Conservation (phyloP, 2,888 invertebrate species). For the Fragum whitleyi region DNA sequence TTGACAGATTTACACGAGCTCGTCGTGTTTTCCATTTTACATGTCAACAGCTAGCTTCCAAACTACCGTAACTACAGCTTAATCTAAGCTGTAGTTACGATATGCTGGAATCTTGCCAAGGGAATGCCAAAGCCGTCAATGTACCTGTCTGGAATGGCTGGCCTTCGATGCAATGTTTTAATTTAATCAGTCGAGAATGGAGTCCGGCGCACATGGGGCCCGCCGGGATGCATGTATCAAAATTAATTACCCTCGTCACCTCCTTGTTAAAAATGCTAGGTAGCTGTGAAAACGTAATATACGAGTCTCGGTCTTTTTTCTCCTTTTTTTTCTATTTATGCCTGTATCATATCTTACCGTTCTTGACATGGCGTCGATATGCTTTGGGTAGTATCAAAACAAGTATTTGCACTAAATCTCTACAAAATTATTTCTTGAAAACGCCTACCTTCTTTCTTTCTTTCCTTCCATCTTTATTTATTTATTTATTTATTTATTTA, state of each 20-base stretch:
- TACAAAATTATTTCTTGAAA: no score
- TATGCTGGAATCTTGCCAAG: no score
- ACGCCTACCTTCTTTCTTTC: no score
- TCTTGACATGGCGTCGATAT: no score
- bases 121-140: conserved; percentile 12
- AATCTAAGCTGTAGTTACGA: no score
- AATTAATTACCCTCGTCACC: conserved; percentile 23
- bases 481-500: no score
- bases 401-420: no score
- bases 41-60: background rate
- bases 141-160: conserved; percentile 15
- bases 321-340: no score
- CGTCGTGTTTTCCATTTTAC: conserved; percentile 22
- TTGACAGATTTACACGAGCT: conserved; percentile 20
- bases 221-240: conserved; percentile 25
- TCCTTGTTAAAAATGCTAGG: conserved; percentile 6
- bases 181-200: conserved; percentile 23
- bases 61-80: no score
- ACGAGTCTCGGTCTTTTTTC: background rate
- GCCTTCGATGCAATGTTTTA: conserved; percentile 20
- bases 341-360: no score
- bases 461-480: no score
- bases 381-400: no score
- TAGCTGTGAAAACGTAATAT: conserved; percentile 24
- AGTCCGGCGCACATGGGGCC: conserved; percentile 12